Evolutionary conservation across 37 sponge, comb jelly and placozoan species (phyloP), one percentile per base, ranked within the genome.

Genomic region (Lycopodina hypogea): DNA sequence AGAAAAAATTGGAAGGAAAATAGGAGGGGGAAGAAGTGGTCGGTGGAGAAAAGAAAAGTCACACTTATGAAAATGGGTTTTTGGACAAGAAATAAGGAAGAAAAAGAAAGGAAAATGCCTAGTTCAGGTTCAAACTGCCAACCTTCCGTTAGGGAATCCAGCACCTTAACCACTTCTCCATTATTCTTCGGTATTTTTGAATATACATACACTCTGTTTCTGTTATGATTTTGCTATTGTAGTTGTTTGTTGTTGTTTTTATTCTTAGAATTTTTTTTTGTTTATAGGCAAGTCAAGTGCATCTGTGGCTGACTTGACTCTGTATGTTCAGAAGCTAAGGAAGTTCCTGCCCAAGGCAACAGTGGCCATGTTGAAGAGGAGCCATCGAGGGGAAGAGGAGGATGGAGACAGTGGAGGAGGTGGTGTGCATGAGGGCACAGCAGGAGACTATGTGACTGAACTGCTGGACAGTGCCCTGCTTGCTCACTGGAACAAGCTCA

Each of bases 311-410:
- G 32, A 64, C 53, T 69, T 87, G 53, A 69, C 87, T 3, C 52
- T 50, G 48, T 75, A 87, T 36, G 39, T 87, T n/a, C 81, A 87
- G 36, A 52, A 79, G 62, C 81, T 87, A 24, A 65, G 87, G 2
- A 30, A 35, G 26, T 81, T 42, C 75, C 71, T 87, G 9, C 87
- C 87, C 68, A 80, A 56, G 18, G 85, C 53, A 36, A 42, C 29
- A 15, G 34, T 35, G 40, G 42, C 28, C 14, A 34, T 59, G 69
- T 53, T 29, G 36, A 30, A 23, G 39, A 45, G 60, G 29, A 53
- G 41, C 11, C 68, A 52, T 1, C 24, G 22, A 12, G 39, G 12
- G 1, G 2, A 23, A 52, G 42, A 65, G 42, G 39, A 2, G 1
- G 34, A 66, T 22, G 56, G 34, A 12, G 36, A 51, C 38, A 1